These are phyloP conservation scores for Argopecten irradians DNA, from an alignment of 1,140 invertebrate genomes.

Conservation along the genomic window DNA sequence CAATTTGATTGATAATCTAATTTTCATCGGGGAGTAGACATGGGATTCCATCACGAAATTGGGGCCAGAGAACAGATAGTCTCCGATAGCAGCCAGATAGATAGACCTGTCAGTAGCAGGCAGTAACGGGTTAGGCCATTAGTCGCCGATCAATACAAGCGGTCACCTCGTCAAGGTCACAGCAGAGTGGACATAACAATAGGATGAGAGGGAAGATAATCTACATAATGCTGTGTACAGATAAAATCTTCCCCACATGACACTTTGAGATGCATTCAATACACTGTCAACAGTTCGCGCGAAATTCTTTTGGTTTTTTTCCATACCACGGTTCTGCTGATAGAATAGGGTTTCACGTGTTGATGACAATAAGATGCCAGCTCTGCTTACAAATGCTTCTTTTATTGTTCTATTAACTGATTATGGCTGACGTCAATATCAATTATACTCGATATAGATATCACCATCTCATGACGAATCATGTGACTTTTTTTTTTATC, in stretches of 20 bases:
- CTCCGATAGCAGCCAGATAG: not conserved
- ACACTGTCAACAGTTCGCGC: not conserved
- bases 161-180: not conserved
- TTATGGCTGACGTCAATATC: too few species aligned
- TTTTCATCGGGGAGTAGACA: not conserved
- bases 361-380: too few species aligned
- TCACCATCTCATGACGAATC: too few species aligned
- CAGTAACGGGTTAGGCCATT: not conserved
- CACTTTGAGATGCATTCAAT: not conserved
- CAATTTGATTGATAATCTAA: not conserved
- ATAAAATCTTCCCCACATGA: not conserved
- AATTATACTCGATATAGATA: too few species aligned
- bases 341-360: too few species aligned
- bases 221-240: not conserved
- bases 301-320: too few species aligned
- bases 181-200: not conserved
- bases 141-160: not conserved
- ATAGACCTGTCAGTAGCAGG: not conserved
- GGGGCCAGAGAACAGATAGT: not conserved
- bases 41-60: constrained; percentile 2
- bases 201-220: not conserved
- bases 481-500: too few species aligned
- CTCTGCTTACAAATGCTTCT: too few species aligned
- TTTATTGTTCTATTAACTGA: too few species aligned
- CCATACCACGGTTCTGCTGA: too few species aligned